A percentile compares a stretch with the other conserved stretches of the same genome.
Conservation (phyloP, 2,888 invertebrate genomes). For the Xestia xanthographa region DNA sequence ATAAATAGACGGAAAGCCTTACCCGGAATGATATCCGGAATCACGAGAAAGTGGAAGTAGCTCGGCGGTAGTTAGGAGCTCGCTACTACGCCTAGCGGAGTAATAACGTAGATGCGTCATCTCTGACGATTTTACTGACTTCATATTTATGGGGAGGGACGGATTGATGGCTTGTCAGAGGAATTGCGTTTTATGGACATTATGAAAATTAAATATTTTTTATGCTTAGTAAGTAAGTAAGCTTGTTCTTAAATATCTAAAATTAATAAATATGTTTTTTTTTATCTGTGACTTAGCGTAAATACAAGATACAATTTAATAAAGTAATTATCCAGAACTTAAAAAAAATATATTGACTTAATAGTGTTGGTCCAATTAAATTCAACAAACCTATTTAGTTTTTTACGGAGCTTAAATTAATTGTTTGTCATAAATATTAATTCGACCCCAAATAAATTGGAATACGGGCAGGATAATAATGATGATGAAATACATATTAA, state of each 20-base stretch:
- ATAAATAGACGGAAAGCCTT: conserved; percentile 86
- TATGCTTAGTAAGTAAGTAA: too few relatives aligned
- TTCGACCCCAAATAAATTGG: background rate
- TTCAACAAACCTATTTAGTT: too few relatives aligned
- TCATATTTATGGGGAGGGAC: conserved; percentile 61
- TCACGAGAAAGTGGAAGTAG: conserved; percentile 69
- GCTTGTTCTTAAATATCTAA: too few relatives aligned
- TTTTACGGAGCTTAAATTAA: too few relatives aligned
- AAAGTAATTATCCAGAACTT: background rate
- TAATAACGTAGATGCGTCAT: conserved; percentile 67
- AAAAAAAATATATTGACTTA: background rate
- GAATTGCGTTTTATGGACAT: conserved; percentile 18
- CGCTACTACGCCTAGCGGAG: conserved; percentile 65
- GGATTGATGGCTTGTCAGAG: conserved; percentile 43
- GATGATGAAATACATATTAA: background rate
- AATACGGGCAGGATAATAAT: background rate
- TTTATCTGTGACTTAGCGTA: too few relatives aligned
- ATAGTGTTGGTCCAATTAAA: too few relatives aligned
- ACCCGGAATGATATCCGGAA: conserved; percentile 84
- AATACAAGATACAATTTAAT: background rate
- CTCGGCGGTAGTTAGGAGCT: conserved; percentile 61
- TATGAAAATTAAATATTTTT: conserved; percentile 19
- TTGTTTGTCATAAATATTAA: background rate
- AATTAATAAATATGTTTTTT: too few relatives aligned
- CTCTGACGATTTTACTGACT: conserved; percentile 59